phyloP scores from a whole-genome alignment of 2,888 invertebrate species.

The Alloscopus bannaensis region DNA sequence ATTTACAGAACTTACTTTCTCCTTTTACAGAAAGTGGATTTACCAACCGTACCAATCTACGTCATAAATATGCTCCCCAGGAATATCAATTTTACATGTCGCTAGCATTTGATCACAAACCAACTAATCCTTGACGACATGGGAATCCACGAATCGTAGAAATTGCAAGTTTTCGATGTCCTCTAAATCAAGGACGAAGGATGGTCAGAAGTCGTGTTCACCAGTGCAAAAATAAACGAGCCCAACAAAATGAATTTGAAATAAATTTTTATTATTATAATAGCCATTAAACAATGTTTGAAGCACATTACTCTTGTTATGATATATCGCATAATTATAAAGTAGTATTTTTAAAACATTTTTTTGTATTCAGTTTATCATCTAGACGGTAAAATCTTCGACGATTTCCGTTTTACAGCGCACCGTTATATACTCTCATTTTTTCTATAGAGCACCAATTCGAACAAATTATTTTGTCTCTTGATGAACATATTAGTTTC shows the following conservation, averaged over 20 bases:
- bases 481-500: constrained; percentile 53
- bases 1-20: too few species aligned
- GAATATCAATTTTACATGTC: too few species aligned
- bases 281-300: constrained; percentile 52
- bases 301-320: constrained; percentile 60
- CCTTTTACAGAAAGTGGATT: too few species aligned
- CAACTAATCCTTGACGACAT: too few species aligned
- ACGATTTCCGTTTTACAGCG: constrained; percentile 48
- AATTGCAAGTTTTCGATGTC: too few species aligned
- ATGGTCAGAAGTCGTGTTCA: too few species aligned
- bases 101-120: too few species aligned
- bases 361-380: constrained; percentile 29
- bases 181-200: too few species aligned
- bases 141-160: too few species aligned
- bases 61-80: too few species aligned
- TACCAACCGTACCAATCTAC: too few species aligned
- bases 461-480: constrained; percentile 45
- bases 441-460: constrained; percentile 59
- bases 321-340: constrained; percentile 45
- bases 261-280: constrained; percentile 38
- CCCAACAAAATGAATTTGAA: constrained; percentile 19
- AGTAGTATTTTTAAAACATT: constrained; percentile 11
- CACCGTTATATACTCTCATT: constrained; percentile 55
- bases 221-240: too few species aligned
- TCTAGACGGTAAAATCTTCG: constrained; percentile 43